Evolutionary conservation across 2,113 vertebrate genomes (phyloP).

Genomic region (Formicarius rufipectus): DNA sequence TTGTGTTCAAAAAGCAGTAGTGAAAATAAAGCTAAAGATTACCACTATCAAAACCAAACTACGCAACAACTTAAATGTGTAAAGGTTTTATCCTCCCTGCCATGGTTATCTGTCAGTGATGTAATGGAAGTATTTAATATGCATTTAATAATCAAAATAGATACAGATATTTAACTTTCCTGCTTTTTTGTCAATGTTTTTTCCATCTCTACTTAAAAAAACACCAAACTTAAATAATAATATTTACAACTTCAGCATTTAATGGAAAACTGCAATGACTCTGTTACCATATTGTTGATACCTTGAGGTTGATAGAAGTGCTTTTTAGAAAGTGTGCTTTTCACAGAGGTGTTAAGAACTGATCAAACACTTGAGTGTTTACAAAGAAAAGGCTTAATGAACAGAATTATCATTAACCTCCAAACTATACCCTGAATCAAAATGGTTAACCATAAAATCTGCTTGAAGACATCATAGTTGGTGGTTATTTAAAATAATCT

Average conservation of each 20-base stretch:
- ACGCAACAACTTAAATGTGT: not conserved
- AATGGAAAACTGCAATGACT: not conserved
- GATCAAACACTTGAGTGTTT: not conserved
- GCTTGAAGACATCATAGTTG: not conserved
- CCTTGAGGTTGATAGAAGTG: not conserved
- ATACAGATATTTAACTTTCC: not conserved
- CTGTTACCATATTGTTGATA: not conserved
- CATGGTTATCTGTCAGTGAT: not conserved
- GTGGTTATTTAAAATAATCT: not conserved
- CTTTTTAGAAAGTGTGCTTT: not conserved
- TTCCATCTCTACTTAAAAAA: not conserved
- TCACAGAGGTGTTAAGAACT: not conserved
- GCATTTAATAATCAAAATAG: not conserved
- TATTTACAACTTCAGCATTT: not conserved
- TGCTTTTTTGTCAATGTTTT: not conserved
- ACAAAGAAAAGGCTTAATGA: not conserved
- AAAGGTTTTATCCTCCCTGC: not conserved
- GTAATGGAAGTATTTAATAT: not conserved
- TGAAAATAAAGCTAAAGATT: not conserved
- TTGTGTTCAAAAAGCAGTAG: not conserved
- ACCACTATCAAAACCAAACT: not conserved
- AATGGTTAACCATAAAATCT: not conserved
- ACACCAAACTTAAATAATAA: not conserved
- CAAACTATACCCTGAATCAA: not conserved
- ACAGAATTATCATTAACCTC: not conserved